These are phyloP conservation scores for Drosophila multiciliata DNA, from an alignment of 2,888 invertebrate genomes.

Conservation along the genomic window DNA sequence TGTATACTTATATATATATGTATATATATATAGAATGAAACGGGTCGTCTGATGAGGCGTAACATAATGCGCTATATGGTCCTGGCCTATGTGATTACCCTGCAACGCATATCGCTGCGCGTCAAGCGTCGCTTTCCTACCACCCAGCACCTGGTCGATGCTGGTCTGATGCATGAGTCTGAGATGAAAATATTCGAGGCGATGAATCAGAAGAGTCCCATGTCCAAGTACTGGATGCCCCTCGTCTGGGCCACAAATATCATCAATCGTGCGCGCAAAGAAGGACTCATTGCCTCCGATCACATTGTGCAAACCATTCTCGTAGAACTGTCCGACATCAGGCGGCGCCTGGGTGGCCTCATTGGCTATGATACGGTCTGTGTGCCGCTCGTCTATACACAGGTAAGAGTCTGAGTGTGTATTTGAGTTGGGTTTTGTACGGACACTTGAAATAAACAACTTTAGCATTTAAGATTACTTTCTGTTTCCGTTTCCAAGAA, in stretches of 20 bases:
- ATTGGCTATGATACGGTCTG: constrained; percentile 97
- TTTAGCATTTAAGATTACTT: not conserved
- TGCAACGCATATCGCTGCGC: constrained; percentile 93
- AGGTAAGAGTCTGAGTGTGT: constrained; percentile 86
- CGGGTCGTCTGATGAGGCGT: constrained; percentile 94
- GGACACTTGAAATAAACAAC: constrained; percentile 17
- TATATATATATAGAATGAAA: constrained; percentile 90
- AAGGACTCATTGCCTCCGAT: constrained; percentile 93
- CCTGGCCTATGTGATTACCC: constrained; percentile 94
- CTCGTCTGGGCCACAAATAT: constrained; percentile 97
- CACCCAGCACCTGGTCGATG: constrained; percentile 95
- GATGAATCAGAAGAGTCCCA: constrained; percentile 94
- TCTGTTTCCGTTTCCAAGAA: not conserved
- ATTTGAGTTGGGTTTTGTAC: constrained; percentile 19
- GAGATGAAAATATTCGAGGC: constrained; percentile 96
- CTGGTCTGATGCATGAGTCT: constrained; percentile 95
- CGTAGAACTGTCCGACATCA: constrained; percentile 94
- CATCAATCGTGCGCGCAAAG: constrained; percentile 94
- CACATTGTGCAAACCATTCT: constrained; percentile 96
- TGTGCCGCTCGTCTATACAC: constrained; percentile 96
- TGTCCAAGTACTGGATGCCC: constrained; percentile 97
- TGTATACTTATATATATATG: not conserved
- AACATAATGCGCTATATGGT: constrained; percentile 96
- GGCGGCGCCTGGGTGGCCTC: constrained; percentile 92
- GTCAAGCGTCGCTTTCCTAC: constrained; percentile 95